Percentiles rank a stretch among this genome's conserved stretches.
Conservation (phyloP, 1,140 invertebrate genomes). For the Brachionus rubens region DNA sequence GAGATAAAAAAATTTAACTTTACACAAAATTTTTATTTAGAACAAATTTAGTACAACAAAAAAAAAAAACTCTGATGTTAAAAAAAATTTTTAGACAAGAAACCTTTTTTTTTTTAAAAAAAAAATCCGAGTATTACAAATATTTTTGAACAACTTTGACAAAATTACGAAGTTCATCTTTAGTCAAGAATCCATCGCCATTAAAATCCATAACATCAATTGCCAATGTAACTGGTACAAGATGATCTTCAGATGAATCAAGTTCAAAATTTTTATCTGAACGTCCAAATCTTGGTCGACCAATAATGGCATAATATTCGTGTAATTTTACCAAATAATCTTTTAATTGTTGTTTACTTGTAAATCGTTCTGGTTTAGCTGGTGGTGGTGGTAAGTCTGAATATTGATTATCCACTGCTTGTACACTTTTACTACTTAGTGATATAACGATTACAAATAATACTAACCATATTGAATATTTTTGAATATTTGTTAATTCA, state of each 20-base stretch:
- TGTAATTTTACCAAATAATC: slow-evolving; percentile 46
- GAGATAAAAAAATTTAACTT: too few relatives aligned
- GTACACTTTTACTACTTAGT: slow-evolving; percentile 1
- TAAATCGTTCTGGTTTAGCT: slow-evolving; percentile 35
- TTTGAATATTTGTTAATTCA: background rate
- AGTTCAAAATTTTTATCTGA: background rate
- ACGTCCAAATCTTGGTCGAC: slow-evolving; percentile 46
- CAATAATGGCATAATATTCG: slow-evolving; percentile 46
- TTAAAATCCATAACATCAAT: slow-evolving; percentile 23
- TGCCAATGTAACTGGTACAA: slow-evolving; percentile 3
- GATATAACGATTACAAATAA: slow-evolving; percentile 18
- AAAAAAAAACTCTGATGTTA: background rate
- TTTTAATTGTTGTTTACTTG: slow-evolving; percentile 31
- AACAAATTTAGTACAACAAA: background rate
- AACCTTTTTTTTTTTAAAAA: slow-evolving; percentile 6
- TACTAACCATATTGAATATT: background rate
- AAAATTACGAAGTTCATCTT: slow-evolving; percentile 27
- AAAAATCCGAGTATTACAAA: too few relatives aligned
- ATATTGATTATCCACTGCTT: slow-evolving; percentile 13
- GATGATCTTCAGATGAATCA: background rate
- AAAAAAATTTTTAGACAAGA: background rate
- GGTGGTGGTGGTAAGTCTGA: slow-evolving; percentile 46
- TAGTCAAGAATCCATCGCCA: slow-evolving; percentile 13
- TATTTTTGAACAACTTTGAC: slow-evolving; percentile 16
- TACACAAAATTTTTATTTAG: too few relatives aligned